Evolutionary conservation across 2,888 invertebrate genomes (phyloP).

Genomic region (Lissonota sp.): DNA sequence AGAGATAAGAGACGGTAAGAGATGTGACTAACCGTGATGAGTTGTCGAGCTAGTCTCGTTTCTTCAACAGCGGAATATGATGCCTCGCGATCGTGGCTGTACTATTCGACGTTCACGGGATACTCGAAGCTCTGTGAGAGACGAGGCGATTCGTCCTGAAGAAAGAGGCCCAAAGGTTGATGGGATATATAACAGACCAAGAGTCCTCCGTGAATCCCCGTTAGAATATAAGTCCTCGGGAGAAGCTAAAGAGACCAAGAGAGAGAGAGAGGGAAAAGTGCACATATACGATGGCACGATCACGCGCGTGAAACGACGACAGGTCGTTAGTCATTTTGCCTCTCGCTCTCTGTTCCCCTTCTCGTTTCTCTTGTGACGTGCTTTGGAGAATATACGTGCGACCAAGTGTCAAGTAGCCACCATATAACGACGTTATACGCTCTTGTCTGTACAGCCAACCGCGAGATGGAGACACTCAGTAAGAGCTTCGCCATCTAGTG

Average conservation of each 20-base stretch:
- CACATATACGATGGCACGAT: conserved; percentile 47
- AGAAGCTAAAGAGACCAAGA: conserved; percentile 37
- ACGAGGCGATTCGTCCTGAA: conserved; percentile 14
- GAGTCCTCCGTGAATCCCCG: conserved; percentile 33
- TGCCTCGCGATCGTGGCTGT: conserved; percentile 35
- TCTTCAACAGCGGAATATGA: conserved; percentile 48
- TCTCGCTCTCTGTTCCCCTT: conserved; percentile 28
- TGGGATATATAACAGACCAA: conserved; percentile 37
- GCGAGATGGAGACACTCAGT: conserved; percentile 29
- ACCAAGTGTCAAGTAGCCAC: conserved; percentile 53
- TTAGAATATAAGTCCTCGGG: conserved; percentile 43
- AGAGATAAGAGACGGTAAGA: conserved; percentile 34
- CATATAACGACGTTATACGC: conserved; percentile 47
- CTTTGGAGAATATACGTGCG: conserved; percentile 51
- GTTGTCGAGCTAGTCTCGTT: conserved; percentile 58
- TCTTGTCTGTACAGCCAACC: conserved; percentile 14
- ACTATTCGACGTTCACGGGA: conserved; percentile 22
- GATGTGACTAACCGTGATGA: conserved; percentile 36
- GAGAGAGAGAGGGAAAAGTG: neutral
- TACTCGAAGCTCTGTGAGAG: neutral
- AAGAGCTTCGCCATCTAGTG: conserved; percentile 31
- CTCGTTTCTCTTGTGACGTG: conserved; percentile 27
- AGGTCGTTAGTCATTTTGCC: conserved; percentile 64
- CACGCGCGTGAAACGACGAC: conserved; percentile 62
- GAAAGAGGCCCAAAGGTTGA: conserved; percentile 17